phyloP scores from a whole-genome alignment of 1,140 invertebrate species.

The Venturia canescens region DNA sequence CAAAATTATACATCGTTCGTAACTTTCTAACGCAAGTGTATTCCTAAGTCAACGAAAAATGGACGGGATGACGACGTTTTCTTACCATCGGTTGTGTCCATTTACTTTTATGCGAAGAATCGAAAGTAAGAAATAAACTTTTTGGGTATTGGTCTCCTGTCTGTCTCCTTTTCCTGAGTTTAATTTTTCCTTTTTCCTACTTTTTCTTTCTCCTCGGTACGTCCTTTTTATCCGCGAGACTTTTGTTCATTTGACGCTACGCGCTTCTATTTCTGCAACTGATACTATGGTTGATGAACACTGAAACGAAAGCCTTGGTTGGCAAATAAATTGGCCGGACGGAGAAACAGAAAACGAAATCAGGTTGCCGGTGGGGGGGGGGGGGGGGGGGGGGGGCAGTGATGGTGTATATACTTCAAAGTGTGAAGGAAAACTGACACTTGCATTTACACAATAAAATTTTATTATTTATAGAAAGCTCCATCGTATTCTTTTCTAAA shows the following conservation, averaged over 20 bases:
- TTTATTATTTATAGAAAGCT: not conserved
- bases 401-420: not conserved
- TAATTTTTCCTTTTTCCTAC: not conserved
- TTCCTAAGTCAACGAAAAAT: not conserved
- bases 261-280: not conserved
- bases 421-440: not conserved
- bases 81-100: not conserved
- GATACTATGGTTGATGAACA: constrained; percentile 1
- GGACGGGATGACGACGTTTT: not conserved
- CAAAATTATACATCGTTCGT: too few species aligned
- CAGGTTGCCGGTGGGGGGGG: too few species aligned
- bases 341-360: not conserved
- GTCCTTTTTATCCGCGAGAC: not conserved
- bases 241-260: not conserved
- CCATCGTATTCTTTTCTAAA: not conserved
- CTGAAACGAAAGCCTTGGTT: not conserved
- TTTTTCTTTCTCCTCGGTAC: not conserved
- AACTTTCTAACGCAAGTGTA: too few species aligned
- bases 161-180: not conserved
- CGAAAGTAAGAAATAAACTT: constrained; percentile 15
- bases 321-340: not conserved
- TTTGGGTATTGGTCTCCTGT: not conserved
- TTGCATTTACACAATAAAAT: not conserved
- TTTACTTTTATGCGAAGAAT: not conserved
- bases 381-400: too few species aligned